A percentile compares a stretch with the other conserved stretches of the same genome.
These are phyloP conservation scores for Entosphenus tridentatus DNA, from an alignment of 2,113 vertebrate species.

Conservation along the genomic window DNA sequence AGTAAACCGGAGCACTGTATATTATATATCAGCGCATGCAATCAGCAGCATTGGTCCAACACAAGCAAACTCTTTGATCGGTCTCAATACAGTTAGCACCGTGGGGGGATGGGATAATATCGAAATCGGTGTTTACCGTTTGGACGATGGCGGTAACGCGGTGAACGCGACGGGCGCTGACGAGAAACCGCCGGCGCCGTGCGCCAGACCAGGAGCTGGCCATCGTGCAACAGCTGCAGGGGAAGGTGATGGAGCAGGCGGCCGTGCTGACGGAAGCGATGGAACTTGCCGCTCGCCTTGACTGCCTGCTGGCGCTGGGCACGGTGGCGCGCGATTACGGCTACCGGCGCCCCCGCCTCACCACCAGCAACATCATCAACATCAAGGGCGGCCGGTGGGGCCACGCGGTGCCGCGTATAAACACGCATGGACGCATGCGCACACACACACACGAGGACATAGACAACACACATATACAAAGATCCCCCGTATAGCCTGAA, in stretches of 20 bases:
- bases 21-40: too few relatives aligned
- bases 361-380: slow-evolving; percentile 17
- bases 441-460: background rate
- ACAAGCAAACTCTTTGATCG: too few relatives aligned
- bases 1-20: too few relatives aligned
- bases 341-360: slow-evolving; percentile 41
- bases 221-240: slow-evolving; percentile 64
- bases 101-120: too few relatives aligned
- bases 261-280: slow-evolving; percentile 39
- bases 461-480: background rate
- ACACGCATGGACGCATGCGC: background rate
- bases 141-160: too few relatives aligned
- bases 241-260: slow-evolving; percentile 39
- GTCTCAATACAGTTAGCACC: too few relatives aligned
- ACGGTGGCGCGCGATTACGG: slow-evolving; percentile 50
- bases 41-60: too few relatives aligned
- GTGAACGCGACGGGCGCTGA: too few relatives aligned
- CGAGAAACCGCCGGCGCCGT: too few relatives aligned
- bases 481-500: too few relatives aligned
- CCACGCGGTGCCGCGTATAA: background rate
- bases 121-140: too few relatives aligned
- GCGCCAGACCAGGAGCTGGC: slow-evolving; percentile 53
- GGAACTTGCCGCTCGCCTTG: slow-evolving; percentile 54
- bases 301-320: slow-evolving; percentile 64
- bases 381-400: slow-evolving; percentile 38